phyloP scores from a whole-genome alignment of 2,797 vertebrate species.

The Caiman crocodilus region DNA sequence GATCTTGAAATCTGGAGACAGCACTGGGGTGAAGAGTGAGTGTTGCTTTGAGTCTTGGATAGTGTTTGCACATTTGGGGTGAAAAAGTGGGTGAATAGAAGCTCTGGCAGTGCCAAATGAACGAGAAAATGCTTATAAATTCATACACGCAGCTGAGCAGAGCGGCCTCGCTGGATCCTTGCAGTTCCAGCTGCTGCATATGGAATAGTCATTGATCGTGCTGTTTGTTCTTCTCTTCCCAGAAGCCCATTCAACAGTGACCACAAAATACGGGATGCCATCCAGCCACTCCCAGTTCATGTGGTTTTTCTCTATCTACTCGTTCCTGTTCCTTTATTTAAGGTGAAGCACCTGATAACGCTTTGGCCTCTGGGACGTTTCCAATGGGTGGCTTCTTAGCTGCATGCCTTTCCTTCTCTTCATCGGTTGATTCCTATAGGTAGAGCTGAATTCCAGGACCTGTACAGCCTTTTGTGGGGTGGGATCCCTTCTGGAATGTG shows the following conservation, averaged over 20 bases:
- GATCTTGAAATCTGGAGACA: not conserved
- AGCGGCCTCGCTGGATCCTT: not conserved
- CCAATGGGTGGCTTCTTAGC: not conserved
- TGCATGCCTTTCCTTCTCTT: not conserved
- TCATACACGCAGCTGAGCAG: not conserved
- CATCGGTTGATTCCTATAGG: not conserved
- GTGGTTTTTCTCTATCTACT: conserved; percentile 99
- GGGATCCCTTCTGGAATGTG: not conserved
- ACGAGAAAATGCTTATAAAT: not conserved
- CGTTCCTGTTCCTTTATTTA: conserved; percentile 99
- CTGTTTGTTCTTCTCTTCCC: conserved; percentile 65
- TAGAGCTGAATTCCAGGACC: not conserved
- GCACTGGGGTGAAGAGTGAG: not conserved
- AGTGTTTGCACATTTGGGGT: not conserved
- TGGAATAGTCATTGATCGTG: conserved; percentile 12
- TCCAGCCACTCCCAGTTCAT: conserved; percentile 98
- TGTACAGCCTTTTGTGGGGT: not conserved
- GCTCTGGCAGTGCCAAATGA: not conserved
- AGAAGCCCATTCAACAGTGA: conserved; percentile 90
- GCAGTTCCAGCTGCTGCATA: not conserved
- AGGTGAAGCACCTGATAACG: conserved; percentile 82
- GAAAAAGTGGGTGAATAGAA: not conserved
- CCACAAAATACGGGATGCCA: conserved; percentile 96
- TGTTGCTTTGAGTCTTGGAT: not conserved
- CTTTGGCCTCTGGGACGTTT: conserved; percentile 22